Base-by-base conservation (phyloP, 2,888 invertebrate species). In the Melinaea marsaeus region DNA sequence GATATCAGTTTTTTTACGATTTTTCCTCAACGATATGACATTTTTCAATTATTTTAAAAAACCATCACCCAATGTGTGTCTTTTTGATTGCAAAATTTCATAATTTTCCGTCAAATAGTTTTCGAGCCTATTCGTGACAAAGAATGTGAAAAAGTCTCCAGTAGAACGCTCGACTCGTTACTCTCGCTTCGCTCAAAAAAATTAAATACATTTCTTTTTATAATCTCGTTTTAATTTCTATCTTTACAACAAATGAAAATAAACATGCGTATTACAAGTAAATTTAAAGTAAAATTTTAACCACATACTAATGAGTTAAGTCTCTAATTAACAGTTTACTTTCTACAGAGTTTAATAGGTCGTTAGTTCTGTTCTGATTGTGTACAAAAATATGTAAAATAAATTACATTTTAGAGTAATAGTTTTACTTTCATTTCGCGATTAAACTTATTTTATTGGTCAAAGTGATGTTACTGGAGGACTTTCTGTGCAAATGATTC, bases 291-390 rank as follows among this genome's bases (percentile, higher is more conserved):
- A 22, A 9, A 32, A 51, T 51, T 51, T 51, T 51, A 32, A 51
- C 32, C 32, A n/a, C 51, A 51, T 51, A 32, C 3, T 51, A 51
- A 51, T 51, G 51, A 51, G 51, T 2, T 51, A 32, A 11, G 2
- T 51, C 22, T 32, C 32, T 51, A 51, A 51, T 51, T 51, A 51
- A 51, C 32, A 68, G 71, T 75, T 75, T 74, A 75, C 78, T 78
- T 78, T 78, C 78, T 76, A 74, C 74, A 57, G 60, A 69, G 66
- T 69, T 69, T 74, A 73, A 73, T 75, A 73, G 75, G 73, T 77
- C 71, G 74, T 78, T 78, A 78, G 77, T 78, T 69, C 68, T 76
- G 78, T 78, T 77, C 78, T 78, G 77, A 74, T 78, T 76, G 70
- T 65, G 67, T 57, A 66, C 61, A 62, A 67, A 65, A 62, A 67